Evolutionary conservation across 2,888 invertebrate genomes (phyloP).

Genomic region (Chymomyza caudatula): DNA sequence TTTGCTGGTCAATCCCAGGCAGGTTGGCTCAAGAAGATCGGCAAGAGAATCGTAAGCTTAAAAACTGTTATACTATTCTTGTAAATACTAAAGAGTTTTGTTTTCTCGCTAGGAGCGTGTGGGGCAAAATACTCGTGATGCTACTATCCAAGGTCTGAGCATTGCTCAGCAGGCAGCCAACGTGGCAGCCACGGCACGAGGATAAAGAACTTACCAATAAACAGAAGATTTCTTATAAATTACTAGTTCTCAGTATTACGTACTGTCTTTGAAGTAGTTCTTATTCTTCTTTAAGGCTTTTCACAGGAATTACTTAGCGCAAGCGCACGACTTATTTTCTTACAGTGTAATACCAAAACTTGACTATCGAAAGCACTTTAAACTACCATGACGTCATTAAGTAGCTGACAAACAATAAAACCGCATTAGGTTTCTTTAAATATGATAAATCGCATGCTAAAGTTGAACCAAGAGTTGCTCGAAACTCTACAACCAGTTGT

Average conservation of each 20-base stretch:
- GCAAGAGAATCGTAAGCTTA: conserved; percentile 48
- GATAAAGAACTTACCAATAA: conserved; percentile 24
- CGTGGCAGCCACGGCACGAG: conserved; percentile 64
- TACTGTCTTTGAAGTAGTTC: neutral
- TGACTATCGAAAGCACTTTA: neutral
- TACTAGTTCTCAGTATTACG: too few species aligned
- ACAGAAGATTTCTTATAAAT: too few species aligned
- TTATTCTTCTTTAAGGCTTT: too few species aligned
- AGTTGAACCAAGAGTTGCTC: conserved; percentile 47
- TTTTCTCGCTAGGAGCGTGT: conserved; percentile 50
- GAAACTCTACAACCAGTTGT: conserved; percentile 12
- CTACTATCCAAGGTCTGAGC: conserved; percentile 58
- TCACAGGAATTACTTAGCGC: too few species aligned
- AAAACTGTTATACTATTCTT: neutral
- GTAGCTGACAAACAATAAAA: conserved; percentile 3
- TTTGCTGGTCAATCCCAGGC: conserved; percentile 47
- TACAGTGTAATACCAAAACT: neutral
- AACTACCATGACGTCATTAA: neutral
- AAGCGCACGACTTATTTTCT: too few species aligned
- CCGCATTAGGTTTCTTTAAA: conserved; percentile 72
- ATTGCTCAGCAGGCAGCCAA: conserved; percentile 69
- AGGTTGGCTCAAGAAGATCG: conserved; percentile 46
- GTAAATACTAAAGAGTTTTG: neutral
- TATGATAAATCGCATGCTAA: conserved; percentile 75
- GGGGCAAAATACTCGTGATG: conserved; percentile 67